These are phyloP conservation scores for Lysandra bellargus DNA, from an alignment of 2,888 invertebrate genomes.

Conservation along the genomic window DNA sequence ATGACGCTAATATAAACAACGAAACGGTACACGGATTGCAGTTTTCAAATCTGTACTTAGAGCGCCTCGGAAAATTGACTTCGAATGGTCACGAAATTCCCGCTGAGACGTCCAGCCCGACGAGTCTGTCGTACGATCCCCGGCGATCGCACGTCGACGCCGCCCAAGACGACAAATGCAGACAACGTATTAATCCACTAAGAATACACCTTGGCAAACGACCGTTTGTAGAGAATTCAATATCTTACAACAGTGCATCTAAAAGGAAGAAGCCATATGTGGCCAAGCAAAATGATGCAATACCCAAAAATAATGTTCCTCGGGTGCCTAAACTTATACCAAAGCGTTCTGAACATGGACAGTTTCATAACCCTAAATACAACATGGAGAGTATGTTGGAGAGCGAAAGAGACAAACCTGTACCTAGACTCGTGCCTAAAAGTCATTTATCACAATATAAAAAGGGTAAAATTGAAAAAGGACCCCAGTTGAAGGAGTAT, in stretches of 20 bases:
- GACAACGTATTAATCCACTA: slow-evolving; percentile 71
- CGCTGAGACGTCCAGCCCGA: slow-evolving; percentile 46
- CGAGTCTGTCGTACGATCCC: slow-evolving; percentile 47
- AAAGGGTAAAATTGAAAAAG: slow-evolving; percentile 71
- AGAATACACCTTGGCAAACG: slow-evolving; percentile 73
- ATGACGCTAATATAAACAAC: slow-evolving; percentile 68
- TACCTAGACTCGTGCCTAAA: slow-evolving; percentile 73
- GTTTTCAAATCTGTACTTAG: slow-evolving; percentile 62
- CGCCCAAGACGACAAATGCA: slow-evolving; percentile 59
- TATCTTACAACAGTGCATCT: slow-evolving; percentile 58
- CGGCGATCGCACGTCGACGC: slow-evolving; percentile 54
- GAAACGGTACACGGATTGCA: slow-evolving; percentile 64
- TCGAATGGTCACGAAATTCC: slow-evolving; percentile 66
- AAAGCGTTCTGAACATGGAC: slow-evolving; percentile 58
- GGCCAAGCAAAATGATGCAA: slow-evolving; percentile 59
- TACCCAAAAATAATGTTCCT: slow-evolving; percentile 51
- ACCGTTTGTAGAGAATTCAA: slow-evolving; percentile 73
- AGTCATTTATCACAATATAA: slow-evolving; percentile 71
- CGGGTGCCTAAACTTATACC: slow-evolving; percentile 69
- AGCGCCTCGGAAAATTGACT: slow-evolving; percentile 63
- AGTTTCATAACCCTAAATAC: slow-evolving; percentile 65
- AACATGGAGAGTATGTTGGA: slow-evolving; percentile 54
- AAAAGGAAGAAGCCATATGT: slow-evolving; percentile 64
- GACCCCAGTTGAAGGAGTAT: slow-evolving; percentile 79
- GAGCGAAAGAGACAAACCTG: slow-evolving; percentile 70